Evolutionary conservation across 2,797 vertebrate genomes (phyloP).

Genomic region (Carduelis carduelis): DNA sequence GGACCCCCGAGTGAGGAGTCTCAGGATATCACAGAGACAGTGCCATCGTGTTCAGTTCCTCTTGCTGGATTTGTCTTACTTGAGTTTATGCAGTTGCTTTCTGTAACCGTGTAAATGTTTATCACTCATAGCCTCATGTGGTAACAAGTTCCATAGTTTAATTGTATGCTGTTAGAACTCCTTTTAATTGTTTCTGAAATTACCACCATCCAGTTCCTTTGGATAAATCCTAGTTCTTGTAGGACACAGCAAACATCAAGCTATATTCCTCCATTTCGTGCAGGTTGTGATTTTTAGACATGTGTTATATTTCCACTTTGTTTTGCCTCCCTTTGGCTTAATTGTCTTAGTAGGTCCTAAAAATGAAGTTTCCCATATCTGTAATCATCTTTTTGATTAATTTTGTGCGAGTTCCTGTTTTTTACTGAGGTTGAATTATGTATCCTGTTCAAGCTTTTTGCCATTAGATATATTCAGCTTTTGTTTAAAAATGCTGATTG

Average conservation of each 20-base stretch:
- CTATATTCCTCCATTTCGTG: not conserved
- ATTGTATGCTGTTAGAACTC: not conserved
- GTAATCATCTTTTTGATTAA: not conserved
- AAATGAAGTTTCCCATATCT: not conserved
- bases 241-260: not conserved
- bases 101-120: fast-evolving
- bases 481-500: not conserved
- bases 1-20: not conserved
- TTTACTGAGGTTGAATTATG: not conserved
- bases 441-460: not conserved
- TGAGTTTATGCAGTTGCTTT: not conserved
- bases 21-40: fast-evolving
- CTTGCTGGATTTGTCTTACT: not conserved
- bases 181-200: not conserved
- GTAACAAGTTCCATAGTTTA: not conserved
- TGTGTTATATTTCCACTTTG: fast-evolving
- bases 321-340: not conserved
- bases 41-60: fast-evolving
- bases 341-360: not conserved
- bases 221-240: not conserved
- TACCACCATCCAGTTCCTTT: not conserved
- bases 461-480: not conserved
- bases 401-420: not conserved
- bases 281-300: not conserved
- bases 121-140: not conserved